These are phyloP conservation scores for Aethina tumida DNA, from an alignment of 1,140 invertebrate genomes.

Conservation along the genomic window DNA sequence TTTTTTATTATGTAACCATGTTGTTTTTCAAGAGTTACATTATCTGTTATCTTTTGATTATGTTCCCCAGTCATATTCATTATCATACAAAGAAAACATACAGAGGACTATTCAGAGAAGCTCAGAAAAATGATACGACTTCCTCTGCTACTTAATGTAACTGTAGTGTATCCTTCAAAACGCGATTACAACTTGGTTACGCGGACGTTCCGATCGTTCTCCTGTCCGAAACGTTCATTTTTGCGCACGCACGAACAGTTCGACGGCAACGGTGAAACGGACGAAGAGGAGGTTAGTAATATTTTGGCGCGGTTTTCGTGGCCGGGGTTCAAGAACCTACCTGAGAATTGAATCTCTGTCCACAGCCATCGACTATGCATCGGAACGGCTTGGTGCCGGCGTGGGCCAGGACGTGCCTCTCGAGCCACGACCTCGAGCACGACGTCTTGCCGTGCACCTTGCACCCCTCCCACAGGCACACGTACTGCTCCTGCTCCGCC, in stretches of 20 bases:
- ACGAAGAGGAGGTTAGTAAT: neutral
- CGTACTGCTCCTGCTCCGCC: conserved; percentile 67
- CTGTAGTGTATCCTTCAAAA: too few species aligned
- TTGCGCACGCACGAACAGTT: neutral
- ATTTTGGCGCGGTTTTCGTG: neutral
- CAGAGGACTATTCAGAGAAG: too few species aligned
- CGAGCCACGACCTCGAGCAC: conserved; percentile 84
- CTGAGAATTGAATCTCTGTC: conserved; percentile 83
- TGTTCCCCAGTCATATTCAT: too few species aligned
- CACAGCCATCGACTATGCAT: conserved; percentile 91
- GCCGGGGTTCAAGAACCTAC: conserved; percentile 40
- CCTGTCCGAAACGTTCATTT: neutral
- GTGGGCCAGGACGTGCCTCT: conserved; percentile 83
- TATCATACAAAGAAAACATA: too few species aligned
- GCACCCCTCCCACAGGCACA: conserved; percentile 86
- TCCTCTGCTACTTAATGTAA: too few species aligned
- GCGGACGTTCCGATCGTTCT: too few species aligned
- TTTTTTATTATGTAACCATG: too few species aligned
- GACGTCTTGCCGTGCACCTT: conserved; percentile 90
- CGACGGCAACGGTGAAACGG: neutral
- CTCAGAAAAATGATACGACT: too few species aligned
- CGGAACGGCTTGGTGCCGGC: conserved; percentile 90
- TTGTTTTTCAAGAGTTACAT: too few species aligned
- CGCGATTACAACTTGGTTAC: too few species aligned
- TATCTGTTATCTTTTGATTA: too few species aligned